phyloP scores from a whole-genome alignment of 2,888 invertebrate genomes.

The Oegoconia quadripuncta region DNA sequence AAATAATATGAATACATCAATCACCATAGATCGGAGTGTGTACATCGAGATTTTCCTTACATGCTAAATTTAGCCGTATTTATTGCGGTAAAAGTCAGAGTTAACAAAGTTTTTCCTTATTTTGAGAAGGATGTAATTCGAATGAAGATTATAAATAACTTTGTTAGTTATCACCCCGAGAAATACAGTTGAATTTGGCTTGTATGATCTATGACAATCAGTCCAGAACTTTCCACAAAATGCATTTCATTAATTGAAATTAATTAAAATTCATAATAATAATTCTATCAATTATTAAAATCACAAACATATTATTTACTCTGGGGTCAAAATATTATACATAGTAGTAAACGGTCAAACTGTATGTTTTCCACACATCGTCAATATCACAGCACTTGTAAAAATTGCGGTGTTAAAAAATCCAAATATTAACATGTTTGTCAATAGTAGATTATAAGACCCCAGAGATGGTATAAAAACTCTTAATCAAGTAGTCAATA shows the following conservation, averaged over 20 bases:
- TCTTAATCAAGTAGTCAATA: conserved; percentile 41
- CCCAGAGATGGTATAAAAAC: conserved; percentile 47
- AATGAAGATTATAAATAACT: too few species aligned
- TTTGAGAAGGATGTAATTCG: too few species aligned
- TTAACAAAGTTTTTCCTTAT: too few species aligned
- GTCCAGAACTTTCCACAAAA: conserved; percentile 43
- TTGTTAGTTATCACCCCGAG: too few species aligned
- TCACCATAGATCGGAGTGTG: too few species aligned
- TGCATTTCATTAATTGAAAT: conserved; percentile 44
- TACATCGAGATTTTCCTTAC: too few species aligned
- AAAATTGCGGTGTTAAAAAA: conserved; percentile 59
- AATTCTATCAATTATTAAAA: conserved; percentile 38
- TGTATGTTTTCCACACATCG: conserved; percentile 46
- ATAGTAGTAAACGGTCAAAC: conserved; percentile 35
- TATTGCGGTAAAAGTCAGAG: too few species aligned
- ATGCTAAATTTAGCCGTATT: too few species aligned
- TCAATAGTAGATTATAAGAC: conserved; percentile 35
- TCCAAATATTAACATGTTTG: conserved; percentile 44
- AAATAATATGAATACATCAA: too few species aligned
- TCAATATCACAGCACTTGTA: conserved; percentile 71
- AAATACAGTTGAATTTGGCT: not conserved
- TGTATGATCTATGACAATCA: conserved; percentile 29
- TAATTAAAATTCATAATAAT: conserved; percentile 33
- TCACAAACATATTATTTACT: conserved; percentile 37
- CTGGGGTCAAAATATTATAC: conserved; percentile 32